Evolutionary conservation across 1,140 invertebrate genomes (phyloP), one percentile per base, ranked within the genome.

Genomic region (Chionoecetes opilio): DNA sequence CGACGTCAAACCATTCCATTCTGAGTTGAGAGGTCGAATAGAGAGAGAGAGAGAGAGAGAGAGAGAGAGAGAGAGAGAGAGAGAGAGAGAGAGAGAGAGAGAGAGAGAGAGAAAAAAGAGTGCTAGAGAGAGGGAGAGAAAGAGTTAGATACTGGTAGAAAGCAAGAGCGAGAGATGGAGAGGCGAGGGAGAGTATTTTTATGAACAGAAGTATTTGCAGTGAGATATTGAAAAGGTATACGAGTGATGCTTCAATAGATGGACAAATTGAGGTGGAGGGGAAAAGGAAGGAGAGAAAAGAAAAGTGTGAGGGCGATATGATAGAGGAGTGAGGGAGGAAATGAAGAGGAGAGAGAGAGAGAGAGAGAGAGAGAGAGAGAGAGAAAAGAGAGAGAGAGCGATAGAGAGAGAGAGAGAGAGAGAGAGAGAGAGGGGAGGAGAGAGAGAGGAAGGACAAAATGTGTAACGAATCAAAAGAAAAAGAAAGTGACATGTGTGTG

Each of bases 1-100:
- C 63, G 11, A 75, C 11, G 63, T 75, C 21, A 75, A 75, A 26
- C 63, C 63, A 75, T 75, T 17, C 63, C 21, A 75, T n/a, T n/a
- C n/a, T n/a, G n/a, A n/a, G n/a, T n/a, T n/a, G n/a, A n/a, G n/a
- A n/a, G n/a, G n/a, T n/a, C n/a, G n/a, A 53, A 53, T 9, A 53
- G 63, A 11, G 9, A 75, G 63, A 63, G 53, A 63, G 53, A 63
- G 53, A 75, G 63, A 75, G 63, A 75, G 63, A 75, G 63, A 75
- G 63, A 75, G 63, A 75, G 63, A 75, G 63, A 75, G 63, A 75
- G 63, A 75, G 63, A 75, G 63, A 75, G 63, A 75, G 63, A 75
- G 63, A 75, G 63, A 75, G 63, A 75, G 63, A 75, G 63, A 75
- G 63, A 75, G 63, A 75, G 63, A 75, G 63, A 75, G 63, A 75